Percentiles rank a stretch among this genome's conserved stretches.
These are phyloP conservation scores for Polyommatus iphigenia DNA, from an alignment of 2,888 invertebrate genomes.

Conservation along the genomic window DNA sequence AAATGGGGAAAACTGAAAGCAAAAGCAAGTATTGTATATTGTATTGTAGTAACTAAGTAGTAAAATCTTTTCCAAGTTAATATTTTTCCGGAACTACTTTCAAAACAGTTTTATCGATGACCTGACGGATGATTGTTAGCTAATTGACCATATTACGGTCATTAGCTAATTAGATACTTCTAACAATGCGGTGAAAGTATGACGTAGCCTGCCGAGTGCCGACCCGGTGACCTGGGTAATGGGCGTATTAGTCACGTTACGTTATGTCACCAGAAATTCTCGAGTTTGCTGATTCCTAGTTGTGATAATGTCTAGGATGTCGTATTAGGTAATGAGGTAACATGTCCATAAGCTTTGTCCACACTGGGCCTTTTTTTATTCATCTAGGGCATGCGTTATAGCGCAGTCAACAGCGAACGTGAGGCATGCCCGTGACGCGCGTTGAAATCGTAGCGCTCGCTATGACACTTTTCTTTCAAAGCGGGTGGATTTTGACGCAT, in stretches of 20 bases:
- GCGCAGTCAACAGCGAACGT: too few species aligned
- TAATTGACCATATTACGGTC: neutral
- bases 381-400: too few species aligned
- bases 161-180: neutral
- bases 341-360: too few species aligned
- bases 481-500: too few species aligned
- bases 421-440: too few species aligned
- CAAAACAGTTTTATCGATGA: neutral
- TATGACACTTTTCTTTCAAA: too few species aligned
- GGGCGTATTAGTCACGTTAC: neutral
- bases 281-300: neutral
- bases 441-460: too few species aligned
- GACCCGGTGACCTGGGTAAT: neutral
- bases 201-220: neutral
- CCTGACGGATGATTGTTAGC: neutral
- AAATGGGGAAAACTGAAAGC: too few species aligned
- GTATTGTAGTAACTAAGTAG: neutral
- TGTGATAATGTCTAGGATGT: neutral
- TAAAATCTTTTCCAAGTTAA: neutral
- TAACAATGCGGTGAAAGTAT: slow-evolving; percentile 1
- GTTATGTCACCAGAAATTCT: neutral
- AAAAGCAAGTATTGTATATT: neutral
- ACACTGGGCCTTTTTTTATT: too few species aligned
- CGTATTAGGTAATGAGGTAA: too few species aligned
- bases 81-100: neutral